Conservation (phyloP, 2,888 invertebrate species). For the Eledone cirrhosa region DNA sequence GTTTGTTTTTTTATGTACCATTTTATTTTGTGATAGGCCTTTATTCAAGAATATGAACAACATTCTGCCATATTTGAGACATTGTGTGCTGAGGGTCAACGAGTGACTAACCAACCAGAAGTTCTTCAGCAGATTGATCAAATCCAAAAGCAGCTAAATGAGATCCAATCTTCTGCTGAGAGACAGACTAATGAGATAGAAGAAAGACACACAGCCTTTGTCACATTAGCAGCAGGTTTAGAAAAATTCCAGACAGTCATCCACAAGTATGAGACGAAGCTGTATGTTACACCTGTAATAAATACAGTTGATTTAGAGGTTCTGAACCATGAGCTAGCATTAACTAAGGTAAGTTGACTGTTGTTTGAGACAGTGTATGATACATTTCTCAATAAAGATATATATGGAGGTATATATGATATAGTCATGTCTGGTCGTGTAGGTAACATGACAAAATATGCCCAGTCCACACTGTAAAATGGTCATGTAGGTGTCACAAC, state of each 20-base stretch:
- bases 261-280: slow-evolving; percentile 33
- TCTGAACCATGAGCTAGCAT: slow-evolving; percentile 59
- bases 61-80: slow-evolving; percentile 15
- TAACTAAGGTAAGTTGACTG: slow-evolving; percentile 53
- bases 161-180: slow-evolving; percentile 45
- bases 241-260: slow-evolving; percentile 48
- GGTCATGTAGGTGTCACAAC: no score
- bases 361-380: background rate
- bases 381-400: no score
- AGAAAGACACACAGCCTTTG: slow-evolving; percentile 59
- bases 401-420: no score
- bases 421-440: no score
- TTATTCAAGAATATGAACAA: slow-evolving; percentile 22
- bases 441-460: no score
- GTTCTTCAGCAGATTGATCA: slow-evolving; percentile 1
- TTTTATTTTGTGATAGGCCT: background rate
- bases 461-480: no score
- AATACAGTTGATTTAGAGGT: slow-evolving; percentile 57
- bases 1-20: background rate
- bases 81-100: background rate
- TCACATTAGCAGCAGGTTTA: slow-evolving; percentile 52
- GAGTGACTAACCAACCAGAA: slow-evolving; percentile 10
- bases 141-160: background rate
- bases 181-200: slow-evolving; percentile 55
- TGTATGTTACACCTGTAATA: slow-evolving; percentile 54